These are phyloP conservation scores for Zaprionus capensis DNA, from an alignment of 1,140 invertebrate genomes.

Conservation along the genomic window DNA sequence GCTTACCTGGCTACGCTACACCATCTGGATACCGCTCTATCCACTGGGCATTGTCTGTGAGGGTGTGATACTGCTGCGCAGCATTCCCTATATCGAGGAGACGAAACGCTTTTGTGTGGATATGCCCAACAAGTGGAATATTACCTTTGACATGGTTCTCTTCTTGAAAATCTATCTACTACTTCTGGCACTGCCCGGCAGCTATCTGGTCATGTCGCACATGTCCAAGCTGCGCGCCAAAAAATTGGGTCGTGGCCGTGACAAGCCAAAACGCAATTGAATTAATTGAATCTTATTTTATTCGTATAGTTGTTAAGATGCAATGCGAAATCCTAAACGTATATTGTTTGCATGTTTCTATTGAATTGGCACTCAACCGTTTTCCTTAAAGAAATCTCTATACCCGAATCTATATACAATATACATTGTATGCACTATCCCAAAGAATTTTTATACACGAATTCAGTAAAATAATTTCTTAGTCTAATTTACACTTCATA, in stretches of 20 bases:
- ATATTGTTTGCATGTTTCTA: not conserved
- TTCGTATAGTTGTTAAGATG: not conserved
- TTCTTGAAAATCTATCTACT: slow-evolving; percentile 92
- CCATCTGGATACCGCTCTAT: slow-evolving; percentile 96
- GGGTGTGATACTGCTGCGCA: slow-evolving; percentile 91
- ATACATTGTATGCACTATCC: slow-evolving; percentile 2
- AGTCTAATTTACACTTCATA: not conserved
- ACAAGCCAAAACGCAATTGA: slow-evolving; percentile 53
- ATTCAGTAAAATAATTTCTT: not conserved
- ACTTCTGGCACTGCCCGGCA: slow-evolving; percentile 89
- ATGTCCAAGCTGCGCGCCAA: slow-evolving; percentile 90
- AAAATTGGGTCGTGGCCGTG: slow-evolving; percentile 85
- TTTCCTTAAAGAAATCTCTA: not conserved
- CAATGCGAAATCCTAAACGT: not conserved
- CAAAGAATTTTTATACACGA: slow-evolving; percentile 8
- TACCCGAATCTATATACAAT: not conserved
- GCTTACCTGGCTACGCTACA: slow-evolving; percentile 96
- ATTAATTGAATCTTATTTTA: not conserved
- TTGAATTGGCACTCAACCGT: not conserved
- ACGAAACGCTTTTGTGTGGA: slow-evolving; percentile 90
- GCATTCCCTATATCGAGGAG: slow-evolving; percentile 96
- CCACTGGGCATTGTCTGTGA: slow-evolving; percentile 95
- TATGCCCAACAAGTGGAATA: slow-evolving; percentile 94
- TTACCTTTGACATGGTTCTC: slow-evolving; percentile 93
- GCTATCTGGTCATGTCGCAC: slow-evolving; percentile 91